Base-by-base conservation (phyloP, 2,113 vertebrate genomes). In the Penelope pileata region DNA sequence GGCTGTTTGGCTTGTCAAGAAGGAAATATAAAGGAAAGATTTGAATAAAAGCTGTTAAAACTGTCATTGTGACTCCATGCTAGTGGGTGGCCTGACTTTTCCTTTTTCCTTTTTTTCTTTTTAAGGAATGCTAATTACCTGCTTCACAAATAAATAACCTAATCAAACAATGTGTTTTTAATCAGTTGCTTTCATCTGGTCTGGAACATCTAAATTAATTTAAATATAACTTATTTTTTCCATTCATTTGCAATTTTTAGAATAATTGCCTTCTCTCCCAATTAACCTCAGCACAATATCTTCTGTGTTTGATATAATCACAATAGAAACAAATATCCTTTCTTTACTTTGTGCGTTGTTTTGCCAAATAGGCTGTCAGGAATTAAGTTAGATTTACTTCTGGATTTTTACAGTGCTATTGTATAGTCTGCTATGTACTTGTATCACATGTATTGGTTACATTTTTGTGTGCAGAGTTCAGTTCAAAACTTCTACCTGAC, bases 111-210 rank as follows among this genome's bases (percentile, higher is more conserved):
- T 72, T 83, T 73, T 45, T 43, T 94, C 72, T 23, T 67, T 74
- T 59, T 90, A 87, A 85, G 76, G 43, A 88, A 80, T 82, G 78
- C 67, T 91, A 51, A 87, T 90, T 75, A 91, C 58, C 72, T 90
- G 75, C 58, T 83, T 93, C 7, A 3, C 63, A 90, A 83, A 90
- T 85, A 87, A 91, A 82, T 92, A 90, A 89, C 81, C 87, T 75
- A 73, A 89, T 89, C 66, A 69, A 87, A 79, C 67, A 85, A 48
- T 45, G 36, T 80, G 75, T 62, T 79, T 88, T 82, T 91, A 75
- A 85, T 85, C 5, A 0, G 16, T 34, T 81, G 32, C 64, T 94
- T 93, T 93, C 83, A 78, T 90, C 85, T 91, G 47, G 11, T 77
- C 58, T 72, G 62, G 53, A 72, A 36, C 30, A 63, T 58, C 68